These are phyloP conservation scores for Zeus faber DNA, from an alignment of 2,113 vertebrate species.

Conservation along the genomic window DNA sequence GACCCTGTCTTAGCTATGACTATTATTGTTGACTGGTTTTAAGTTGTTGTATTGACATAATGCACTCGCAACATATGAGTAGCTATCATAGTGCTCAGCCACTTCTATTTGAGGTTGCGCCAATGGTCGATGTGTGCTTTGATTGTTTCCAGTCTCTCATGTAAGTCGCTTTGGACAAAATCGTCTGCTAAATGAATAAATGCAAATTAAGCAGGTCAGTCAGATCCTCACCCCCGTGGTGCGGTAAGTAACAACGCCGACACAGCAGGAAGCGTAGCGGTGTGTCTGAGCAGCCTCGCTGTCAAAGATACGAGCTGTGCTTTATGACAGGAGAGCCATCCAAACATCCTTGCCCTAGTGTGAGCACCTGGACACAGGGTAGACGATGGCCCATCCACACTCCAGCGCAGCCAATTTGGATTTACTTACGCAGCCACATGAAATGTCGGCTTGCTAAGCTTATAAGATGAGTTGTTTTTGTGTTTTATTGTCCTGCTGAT, in stretches of 20 bases:
- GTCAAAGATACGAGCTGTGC: constrained; percentile 48
- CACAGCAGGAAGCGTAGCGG: constrained; percentile 51
- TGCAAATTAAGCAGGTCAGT: too few relatives aligned
- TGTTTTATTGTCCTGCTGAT: constrained; percentile 37
- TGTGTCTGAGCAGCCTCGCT: constrained; percentile 42
- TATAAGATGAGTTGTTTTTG: constrained; percentile 37
- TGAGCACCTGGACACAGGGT: constrained; percentile 34
- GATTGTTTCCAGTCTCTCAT: too few relatives aligned
- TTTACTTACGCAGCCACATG: constrained; percentile 39
- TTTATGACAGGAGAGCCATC: constrained; percentile 35
- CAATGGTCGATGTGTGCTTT: too few relatives aligned
- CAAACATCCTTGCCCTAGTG: constrained; percentile 15
- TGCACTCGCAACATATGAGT: too few relatives aligned
- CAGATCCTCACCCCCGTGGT: constrained; percentile 33
- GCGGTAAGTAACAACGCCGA: constrained; percentile 23
- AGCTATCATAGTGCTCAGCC: too few relatives aligned
- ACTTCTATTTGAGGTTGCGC: too few relatives aligned
- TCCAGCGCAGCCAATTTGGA: constrained; percentile 35
- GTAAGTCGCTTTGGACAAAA: too few relatives aligned
- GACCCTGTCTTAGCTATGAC: too few relatives aligned
- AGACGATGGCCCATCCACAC: constrained; percentile 33
- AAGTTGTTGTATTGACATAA: too few relatives aligned
- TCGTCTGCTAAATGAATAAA: too few relatives aligned
- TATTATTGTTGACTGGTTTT: too few relatives aligned
- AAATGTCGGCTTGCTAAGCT: constrained; percentile 32